phyloP scores from a whole-genome alignment of 2,888 invertebrate species.

The Ctenicera cuprea region DNA sequence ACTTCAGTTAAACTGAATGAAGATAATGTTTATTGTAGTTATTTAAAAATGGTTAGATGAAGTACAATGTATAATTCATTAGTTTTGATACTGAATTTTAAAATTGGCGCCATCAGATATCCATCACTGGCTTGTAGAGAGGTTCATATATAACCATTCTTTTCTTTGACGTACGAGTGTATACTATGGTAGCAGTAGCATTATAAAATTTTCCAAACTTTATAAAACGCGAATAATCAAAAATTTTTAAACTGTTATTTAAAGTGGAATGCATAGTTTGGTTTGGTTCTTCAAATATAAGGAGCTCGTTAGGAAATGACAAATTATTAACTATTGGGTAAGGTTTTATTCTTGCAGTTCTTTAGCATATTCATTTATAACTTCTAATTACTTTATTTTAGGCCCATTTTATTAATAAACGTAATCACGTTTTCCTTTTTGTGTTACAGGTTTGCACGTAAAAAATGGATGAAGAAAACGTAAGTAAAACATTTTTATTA shows the following conservation, averaged over 20 bases:
- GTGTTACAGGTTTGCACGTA: slow-evolving; percentile 62
- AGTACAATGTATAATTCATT: too few species aligned
- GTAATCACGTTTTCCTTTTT: slow-evolving; percentile 51
- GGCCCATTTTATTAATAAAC: slow-evolving; percentile 47
- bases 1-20: not conserved
- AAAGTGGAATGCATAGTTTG: slow-evolving; percentile 44
- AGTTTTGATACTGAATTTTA: slow-evolving; percentile 9
- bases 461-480: slow-evolving; percentile 65
- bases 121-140: slow-evolving; percentile 22
- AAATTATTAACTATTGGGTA: slow-evolving; percentile 66
- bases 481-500: slow-evolving; percentile 59
- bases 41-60: too few species aligned
- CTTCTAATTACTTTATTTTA: slow-evolving; percentile 48
- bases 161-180: slow-evolving; percentile 48
- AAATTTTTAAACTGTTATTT: slow-evolving; percentile 34
- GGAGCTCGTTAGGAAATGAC: slow-evolving; percentile 64
- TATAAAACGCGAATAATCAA: slow-evolving; percentile 43
- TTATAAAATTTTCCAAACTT: slow-evolving; percentile 56
- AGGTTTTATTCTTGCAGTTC: slow-evolving; percentile 59
- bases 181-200: slow-evolving; percentile 50
- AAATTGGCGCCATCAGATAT: slow-evolving; percentile 29
- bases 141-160: slow-evolving; percentile 43
- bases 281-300: slow-evolving; percentile 45
- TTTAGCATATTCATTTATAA: slow-evolving; percentile 50
- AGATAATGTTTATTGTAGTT: not conserved